Evolutionary conservation across 2,888 invertebrate species (phyloP).

Genomic region (Pterostichus madidus): DNA sequence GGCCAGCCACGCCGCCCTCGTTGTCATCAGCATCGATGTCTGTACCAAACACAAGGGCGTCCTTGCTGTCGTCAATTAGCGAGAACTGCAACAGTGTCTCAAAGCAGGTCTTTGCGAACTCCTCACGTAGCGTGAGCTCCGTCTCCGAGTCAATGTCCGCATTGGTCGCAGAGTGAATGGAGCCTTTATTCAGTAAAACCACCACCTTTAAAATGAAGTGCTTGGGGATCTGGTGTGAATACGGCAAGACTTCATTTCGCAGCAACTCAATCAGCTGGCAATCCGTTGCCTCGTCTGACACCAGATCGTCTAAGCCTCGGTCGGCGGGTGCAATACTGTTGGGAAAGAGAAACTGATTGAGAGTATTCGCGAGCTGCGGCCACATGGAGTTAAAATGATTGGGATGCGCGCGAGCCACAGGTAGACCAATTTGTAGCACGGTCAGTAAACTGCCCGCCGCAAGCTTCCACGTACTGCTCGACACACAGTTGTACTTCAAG

Average conservation of each 20-base stretch:
- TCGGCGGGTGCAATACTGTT: conserved; percentile 81
- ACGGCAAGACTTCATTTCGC: conserved; percentile 89
- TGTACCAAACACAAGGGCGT: conserved; percentile 72
- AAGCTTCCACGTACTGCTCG: conserved; percentile 90
- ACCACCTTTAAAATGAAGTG: conserved; percentile 92
- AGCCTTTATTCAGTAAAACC: conserved; percentile 90
- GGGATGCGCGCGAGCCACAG: conserved; percentile 89
- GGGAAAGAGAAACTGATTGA: conserved; percentile 96
- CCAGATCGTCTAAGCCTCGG: conserved; percentile 81
- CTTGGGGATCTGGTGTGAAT: conserved; percentile 87
- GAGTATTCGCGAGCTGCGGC: conserved; percentile 90
- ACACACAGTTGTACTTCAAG: conserved; percentile 89
- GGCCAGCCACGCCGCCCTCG: conserved; percentile 83
- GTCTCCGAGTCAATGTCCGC: conserved; percentile 87
- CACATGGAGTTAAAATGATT: conserved; percentile 89
- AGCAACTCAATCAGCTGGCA: conserved; percentile 90
- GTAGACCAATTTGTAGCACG: conserved; percentile 90
- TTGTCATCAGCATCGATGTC: conserved; percentile 74
- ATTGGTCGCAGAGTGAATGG: conserved; percentile 87
- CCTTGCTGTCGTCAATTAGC: conserved; percentile 85
- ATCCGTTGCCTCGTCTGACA: conserved; percentile 88
- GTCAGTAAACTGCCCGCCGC: conserved; percentile 87
- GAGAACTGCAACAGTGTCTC: conserved; percentile 97
- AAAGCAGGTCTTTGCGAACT: conserved; percentile 97
- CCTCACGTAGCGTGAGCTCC: conserved; percentile 91